Base-by-base conservation (phyloP, 2,113 vertebrate genomes). In the Pollachius pollachius region DNA sequence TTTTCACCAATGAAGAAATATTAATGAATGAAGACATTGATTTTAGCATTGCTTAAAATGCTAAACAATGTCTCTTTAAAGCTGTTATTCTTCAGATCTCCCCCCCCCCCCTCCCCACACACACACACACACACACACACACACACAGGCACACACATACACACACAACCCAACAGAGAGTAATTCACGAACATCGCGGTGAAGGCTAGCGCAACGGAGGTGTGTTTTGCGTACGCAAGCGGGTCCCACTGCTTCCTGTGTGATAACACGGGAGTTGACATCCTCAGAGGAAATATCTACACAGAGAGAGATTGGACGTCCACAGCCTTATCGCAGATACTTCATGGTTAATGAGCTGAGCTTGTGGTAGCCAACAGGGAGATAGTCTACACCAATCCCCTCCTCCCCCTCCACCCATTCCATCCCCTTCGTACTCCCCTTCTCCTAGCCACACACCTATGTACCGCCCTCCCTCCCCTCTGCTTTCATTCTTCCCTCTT, bases 241-340 rank as follows among this genome's bases (percentile, higher is more conserved):
- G 15, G 57, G 4, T 17, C 18, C 17, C 57, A 65, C 72, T 65
- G 71, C 67, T 41, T 68, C 68, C 60, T 72, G 71, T 4, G 30
- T 73, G 48, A 66, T 54, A 73, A 72, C 79, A 79, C 79, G 68
- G 69, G 73, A 73, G 76, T 75, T 71, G 82, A 84, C 82, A 84
- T 83, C 72, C 87, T 85, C 81, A 27, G 52, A 86, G 84, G 80
- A 87, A 84, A 89, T 89, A 76, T 86, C 78, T 76, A 30, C 30
- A 30, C 30, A 64, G 66, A 77, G 68, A 34, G 72, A 85, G 78
- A 83, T 81, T 83, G 85, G 78, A 75, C 65, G 72, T 67, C 80
- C 75, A 48, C 41, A 13, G 41, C 12, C 65, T 69, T 77, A 78
- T 84, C 76, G 69, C 68, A 77, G 82, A 87, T 72, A 78, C 72